Conservation (phyloP, 2,888 invertebrate genomes). For the Ectemnius cavifrons region DNA sequence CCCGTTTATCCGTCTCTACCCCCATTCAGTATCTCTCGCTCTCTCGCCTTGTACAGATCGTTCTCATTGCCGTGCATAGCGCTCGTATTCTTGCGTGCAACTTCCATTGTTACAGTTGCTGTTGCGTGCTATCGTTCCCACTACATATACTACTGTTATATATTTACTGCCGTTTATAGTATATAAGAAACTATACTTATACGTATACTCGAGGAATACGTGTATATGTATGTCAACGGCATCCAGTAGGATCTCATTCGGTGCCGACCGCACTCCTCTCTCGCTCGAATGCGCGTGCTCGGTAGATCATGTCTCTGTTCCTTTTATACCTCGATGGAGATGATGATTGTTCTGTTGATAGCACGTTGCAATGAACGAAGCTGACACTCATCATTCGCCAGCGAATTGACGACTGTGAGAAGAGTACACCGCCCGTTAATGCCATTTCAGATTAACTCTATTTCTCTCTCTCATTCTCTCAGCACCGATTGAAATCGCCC, state of each 20-base stretch:
- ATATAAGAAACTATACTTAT: no score
- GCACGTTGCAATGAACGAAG: conserved; percentile 25
- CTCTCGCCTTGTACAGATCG: conserved; percentile 55
- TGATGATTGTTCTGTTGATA: not conserved
- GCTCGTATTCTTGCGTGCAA: conserved; percentile 42
- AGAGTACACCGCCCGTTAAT: conserved; percentile 2
- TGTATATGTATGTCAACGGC: no score
- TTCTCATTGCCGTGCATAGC: conserved; percentile 49
- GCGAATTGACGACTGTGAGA: not conserved
- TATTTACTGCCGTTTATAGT: conserved; percentile 7
- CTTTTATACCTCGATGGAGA: conserved; percentile 3
- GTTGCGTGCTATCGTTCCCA: conserved; percentile 52
- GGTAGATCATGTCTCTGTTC: not conserved
- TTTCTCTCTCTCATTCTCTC: no score
- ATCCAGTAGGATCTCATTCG: no score
- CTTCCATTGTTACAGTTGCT: conserved; percentile 48
- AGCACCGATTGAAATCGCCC: no score
- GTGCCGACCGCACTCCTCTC: not conserved
- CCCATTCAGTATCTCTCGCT: no score
- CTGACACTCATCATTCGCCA: conserved; percentile 12
- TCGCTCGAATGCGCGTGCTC: no score
- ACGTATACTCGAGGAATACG: no score
- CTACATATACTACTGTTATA: conserved; percentile 35
- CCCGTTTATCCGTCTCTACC: no score
- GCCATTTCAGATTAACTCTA: no score